Evolutionary conservation across 2,797 vertebrate genomes (phyloP), one percentile per base, ranked within the genome.

Genomic region (Catostomus latipinnis): DNA sequence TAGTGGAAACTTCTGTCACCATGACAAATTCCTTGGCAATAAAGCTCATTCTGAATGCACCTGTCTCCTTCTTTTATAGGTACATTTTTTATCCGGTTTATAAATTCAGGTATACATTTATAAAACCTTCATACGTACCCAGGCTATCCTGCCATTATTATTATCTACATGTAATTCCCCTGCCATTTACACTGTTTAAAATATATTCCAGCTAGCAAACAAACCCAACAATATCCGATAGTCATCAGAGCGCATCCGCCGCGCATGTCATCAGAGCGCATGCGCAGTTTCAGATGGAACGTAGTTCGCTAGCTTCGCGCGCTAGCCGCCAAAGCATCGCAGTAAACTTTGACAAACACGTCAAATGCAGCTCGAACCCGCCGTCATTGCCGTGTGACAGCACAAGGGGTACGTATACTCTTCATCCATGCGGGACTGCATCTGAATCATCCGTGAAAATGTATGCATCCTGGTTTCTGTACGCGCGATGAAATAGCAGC

Each of bases 301-400:
- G 81, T 78, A 53, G 48, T 73, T 48, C 46, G 54, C 78, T 83
- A 75, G 78, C 70, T 14, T 79, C 80, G 72, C 67, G 10, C 71
- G 82, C 76, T 85, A 68, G 78, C 83, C 72, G 82, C 82, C 34
- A 34, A 34, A 82, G 82, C 66, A 62, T 81, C 82, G 74, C 65
- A 80, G 68, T 81, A 89, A 91, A 90, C 89, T 92, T 89, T 85
- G 90, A 87, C 86, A 90, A 86, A 88, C 88, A 87, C 91, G 90
- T 86, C 87, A 93, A 93, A 93, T 88, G 87, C 87, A 46, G 14
- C 65, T 66, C 71, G 68, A 46, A 71, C 46, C 76, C 61, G n/a
- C 83, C 82, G 83, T 84, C 83, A 87, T 71, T 79, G 72, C 91
- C 62, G 22, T 16, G 52, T 80, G 78, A 80, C 46, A 45, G 50